phyloP scores from a whole-genome alignment of 2,888 invertebrate genomes.

The Pachymerium ferrugineum region DNA sequence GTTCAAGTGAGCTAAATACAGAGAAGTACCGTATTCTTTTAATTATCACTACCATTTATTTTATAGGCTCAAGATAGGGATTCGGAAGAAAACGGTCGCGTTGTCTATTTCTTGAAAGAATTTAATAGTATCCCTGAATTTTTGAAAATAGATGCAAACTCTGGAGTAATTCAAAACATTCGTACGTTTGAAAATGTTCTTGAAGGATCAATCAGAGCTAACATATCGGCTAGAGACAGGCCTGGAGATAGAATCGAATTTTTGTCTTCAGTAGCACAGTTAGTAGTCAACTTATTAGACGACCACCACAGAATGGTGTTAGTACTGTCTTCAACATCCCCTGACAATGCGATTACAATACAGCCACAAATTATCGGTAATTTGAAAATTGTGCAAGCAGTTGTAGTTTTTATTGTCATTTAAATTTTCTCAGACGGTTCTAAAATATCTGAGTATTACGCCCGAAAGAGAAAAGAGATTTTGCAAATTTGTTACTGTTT shows the following conservation, averaged over 20 bases:
- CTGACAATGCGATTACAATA: constrained; percentile 61
- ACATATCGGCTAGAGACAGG: constrained; percentile 68
- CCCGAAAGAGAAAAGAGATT: too few species aligned
- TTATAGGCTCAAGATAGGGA: constrained; percentile 74
- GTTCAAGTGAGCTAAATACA: background rate
- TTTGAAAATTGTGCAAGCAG: too few species aligned
- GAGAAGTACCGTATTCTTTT: background rate
- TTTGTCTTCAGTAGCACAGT: constrained; percentile 59
- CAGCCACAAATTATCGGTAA: constrained; percentile 50
- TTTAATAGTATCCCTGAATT: constrained; percentile 53
- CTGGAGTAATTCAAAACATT: constrained; percentile 70
- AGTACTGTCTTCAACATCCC: constrained; percentile 66
- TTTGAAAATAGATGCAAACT: constrained; percentile 65
- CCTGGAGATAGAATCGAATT: constrained; percentile 59
- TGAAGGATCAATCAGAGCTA: constrained; percentile 65
- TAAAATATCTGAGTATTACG: too few species aligned
- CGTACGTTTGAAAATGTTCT: constrained; percentile 65
- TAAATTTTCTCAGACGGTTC: too few species aligned
- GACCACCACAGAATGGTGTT: constrained; percentile 71
- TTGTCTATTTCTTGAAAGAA: constrained; percentile 58
- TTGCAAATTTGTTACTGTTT: constrained; percentile 33
- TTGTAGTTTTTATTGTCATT: too few species aligned
- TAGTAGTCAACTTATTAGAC: constrained; percentile 72
- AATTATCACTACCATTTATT: background rate
- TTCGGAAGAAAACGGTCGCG: constrained; percentile 71